Evolutionary conservation across 2,113 vertebrate species (phyloP).

Genomic region (Notarius lentiginosus): DNA sequence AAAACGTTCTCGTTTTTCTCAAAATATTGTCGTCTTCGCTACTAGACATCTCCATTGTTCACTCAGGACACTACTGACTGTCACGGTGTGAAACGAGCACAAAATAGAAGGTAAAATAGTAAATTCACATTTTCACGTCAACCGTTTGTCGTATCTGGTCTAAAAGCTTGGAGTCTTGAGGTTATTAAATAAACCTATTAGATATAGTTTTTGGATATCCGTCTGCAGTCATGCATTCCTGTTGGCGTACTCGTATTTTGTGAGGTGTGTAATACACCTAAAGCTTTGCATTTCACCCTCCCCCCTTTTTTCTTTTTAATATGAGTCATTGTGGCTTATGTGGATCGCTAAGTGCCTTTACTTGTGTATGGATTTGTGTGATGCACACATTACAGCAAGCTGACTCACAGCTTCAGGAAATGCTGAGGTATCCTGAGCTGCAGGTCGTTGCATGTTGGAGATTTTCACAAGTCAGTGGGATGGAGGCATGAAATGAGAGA

Average conservation of each 20-base stretch:
- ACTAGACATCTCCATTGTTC: no score
- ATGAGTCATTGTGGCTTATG: conserved; percentile 35
- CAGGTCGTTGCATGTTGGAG: conserved; percentile 47
- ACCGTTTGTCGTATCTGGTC: no score
- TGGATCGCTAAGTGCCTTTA: conserved; percentile 25
- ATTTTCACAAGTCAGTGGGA: conserved; percentile 2
- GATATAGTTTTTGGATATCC: not conserved
- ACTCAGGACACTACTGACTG: no score
- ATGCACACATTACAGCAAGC: conserved; percentile 25
- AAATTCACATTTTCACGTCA: no score
- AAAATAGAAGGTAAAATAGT: no score
- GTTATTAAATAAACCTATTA: not conserved
- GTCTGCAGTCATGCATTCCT: not conserved
- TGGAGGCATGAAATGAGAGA: not conserved
- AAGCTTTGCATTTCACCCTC: conserved; percentile 17
- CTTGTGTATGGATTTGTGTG: conserved; percentile 22
- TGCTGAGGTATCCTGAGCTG: conserved; percentile 19
- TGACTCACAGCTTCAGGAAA: conserved; percentile 30
- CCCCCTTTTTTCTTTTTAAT: not conserved
- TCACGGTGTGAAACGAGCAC: no score
- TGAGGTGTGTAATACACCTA: not conserved
- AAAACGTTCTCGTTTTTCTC: no score
- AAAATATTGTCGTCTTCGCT: no score
- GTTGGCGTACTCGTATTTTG: not conserved
- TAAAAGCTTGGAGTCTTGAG: not conserved